These are phyloP conservation scores for Melanotaenia nigrans DNA, from an alignment of 2,797 vertebrate genomes.

Conservation along the genomic window DNA sequence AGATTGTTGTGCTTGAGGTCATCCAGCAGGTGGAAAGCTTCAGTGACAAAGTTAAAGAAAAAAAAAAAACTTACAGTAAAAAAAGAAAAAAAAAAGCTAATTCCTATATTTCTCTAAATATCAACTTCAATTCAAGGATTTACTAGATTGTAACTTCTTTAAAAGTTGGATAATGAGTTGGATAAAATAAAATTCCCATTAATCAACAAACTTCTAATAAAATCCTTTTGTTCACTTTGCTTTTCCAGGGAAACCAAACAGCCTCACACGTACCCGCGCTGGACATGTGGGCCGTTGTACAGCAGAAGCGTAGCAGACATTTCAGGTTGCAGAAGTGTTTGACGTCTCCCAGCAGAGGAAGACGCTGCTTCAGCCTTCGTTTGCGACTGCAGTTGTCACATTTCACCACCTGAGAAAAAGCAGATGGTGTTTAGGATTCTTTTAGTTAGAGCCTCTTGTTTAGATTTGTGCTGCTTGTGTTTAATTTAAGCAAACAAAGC, in stretches of 20 bases:
- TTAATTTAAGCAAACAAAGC: too few species aligned
- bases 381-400: conserved; percentile 88
- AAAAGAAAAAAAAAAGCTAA: not conserved
- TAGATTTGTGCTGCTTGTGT: too few species aligned
- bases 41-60: too few species aligned
- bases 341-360: conserved; percentile 89
- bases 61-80: too few species aligned
- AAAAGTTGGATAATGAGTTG: not conserved
- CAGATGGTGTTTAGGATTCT: too few species aligned
- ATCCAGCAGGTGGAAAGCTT: too few species aligned
- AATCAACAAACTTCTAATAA: too few species aligned
- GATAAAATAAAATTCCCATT: not conserved
- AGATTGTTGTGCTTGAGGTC: too few species aligned
- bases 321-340: conserved; percentile 93
- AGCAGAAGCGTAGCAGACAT: conserved; percentile 91
- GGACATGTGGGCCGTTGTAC: conserved; percentile 57
- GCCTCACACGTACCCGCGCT: conserved; percentile 25
- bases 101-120: not conserved
- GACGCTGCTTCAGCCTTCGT: conserved; percentile 87
- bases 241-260: not conserved
- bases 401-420: conserved; percentile 83
- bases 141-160: too few species aligned
- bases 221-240: not conserved
- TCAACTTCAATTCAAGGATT: not conserved
- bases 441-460: too few species aligned